These are phyloP conservation scores for Aythya baeri DNA, from an alignment of 2,113 vertebrate species.

Conservation along the genomic window DNA sequence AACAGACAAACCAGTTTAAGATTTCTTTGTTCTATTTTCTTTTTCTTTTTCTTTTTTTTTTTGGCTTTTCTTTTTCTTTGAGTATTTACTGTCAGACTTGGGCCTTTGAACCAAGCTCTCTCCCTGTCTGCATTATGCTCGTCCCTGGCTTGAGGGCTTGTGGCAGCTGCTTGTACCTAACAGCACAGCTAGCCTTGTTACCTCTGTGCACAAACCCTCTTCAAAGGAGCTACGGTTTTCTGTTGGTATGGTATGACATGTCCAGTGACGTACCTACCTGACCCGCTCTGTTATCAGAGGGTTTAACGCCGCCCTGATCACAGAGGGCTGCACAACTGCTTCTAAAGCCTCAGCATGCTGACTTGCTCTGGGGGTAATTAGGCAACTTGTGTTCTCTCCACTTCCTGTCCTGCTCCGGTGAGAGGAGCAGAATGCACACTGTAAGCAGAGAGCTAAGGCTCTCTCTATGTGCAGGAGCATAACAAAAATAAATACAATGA, in stretches of 20 bases:
- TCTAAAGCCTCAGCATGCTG: neutral
- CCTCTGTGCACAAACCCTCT: neutral
- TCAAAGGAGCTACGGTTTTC: conserved; percentile 2
- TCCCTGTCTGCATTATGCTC: neutral
- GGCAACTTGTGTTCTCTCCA: neutral
- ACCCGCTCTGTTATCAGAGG: neutral
- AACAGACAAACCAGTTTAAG: conserved; percentile 22
- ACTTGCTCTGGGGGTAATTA: neutral
- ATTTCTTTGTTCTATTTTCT: conserved; percentile 28
- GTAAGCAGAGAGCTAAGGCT: neutral
- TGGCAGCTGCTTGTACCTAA: neutral
- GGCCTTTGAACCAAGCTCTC: neutral
- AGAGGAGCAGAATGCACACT: neutral
- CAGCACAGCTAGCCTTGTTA: neutral
- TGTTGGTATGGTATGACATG: neutral
- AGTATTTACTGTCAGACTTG: neutral
- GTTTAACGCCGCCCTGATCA: neutral
- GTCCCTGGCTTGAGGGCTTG: neutral
- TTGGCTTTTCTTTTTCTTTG: neutral
- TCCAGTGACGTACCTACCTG: neutral
- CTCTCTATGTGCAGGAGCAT: neutral
- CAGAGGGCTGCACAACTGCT: neutral
- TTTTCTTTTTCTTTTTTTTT: neutral
- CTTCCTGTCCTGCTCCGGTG: rapidly evolving
- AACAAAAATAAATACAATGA: neutral